phyloP scores from a whole-genome alignment of 2,113 vertebrate genomes.

The Pongo abelii region DNA sequence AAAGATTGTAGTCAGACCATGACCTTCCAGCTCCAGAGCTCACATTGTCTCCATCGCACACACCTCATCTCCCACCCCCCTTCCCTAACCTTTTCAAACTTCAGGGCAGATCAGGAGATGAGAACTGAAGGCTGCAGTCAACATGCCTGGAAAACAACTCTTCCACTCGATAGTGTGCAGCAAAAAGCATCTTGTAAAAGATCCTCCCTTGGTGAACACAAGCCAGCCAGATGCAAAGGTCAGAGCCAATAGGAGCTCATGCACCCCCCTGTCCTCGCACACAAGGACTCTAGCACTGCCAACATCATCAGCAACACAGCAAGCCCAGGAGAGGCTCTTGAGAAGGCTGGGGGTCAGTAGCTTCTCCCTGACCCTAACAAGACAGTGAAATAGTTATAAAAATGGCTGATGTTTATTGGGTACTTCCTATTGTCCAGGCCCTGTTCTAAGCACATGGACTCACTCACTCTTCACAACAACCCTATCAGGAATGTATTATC shows the following conservation, averaged over 20 bases:
- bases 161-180: background rate
- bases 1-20: background rate
- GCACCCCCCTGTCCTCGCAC: rapidly evolving
- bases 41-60: background rate
- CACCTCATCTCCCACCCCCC: background rate
- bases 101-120: background rate
- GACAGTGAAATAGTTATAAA: background rate
- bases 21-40: rapidly evolving
- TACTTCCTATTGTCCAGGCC: background rate
- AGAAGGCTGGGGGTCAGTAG: background rate
- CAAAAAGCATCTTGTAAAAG: rapidly evolving
- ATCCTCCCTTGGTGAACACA: rapidly evolving
- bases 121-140: background rate
- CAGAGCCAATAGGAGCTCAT: background rate
- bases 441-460: background rate
- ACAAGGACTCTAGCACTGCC: background rate
- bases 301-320: rapidly evolving
- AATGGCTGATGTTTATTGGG: background rate
- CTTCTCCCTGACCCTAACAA: background rate
- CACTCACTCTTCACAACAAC: background rate
- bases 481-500: background rate
- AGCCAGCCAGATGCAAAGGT: background rate
- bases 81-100: background rate
- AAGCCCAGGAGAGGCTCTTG: background rate
- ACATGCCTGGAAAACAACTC: background rate